Percentiles rank a stretch among this genome's conserved stretches.
Conservation (phyloP, 2,113 vertebrate species). For the Penelope pileata region DNA sequence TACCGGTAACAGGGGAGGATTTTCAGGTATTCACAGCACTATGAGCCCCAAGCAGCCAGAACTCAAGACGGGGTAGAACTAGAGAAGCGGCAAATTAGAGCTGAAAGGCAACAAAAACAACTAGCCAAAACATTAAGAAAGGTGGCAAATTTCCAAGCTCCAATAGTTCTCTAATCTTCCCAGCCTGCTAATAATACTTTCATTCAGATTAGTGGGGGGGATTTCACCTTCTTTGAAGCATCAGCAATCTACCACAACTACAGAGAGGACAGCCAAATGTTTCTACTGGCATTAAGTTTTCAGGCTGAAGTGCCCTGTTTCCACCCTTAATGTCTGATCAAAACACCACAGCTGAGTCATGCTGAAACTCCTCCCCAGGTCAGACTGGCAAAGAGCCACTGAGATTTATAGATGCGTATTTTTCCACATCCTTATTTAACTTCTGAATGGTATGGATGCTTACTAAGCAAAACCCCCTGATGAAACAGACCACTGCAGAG, state of each 20-base stretch:
- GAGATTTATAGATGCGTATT: background rate
- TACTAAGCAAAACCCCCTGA: background rate
- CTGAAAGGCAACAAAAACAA: background rate
- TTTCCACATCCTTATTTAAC: constrained; percentile 16
- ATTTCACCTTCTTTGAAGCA: background rate
- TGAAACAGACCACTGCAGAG: background rate
- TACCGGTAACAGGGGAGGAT: background rate
- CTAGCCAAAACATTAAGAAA: background rate
- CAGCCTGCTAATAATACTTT: background rate
- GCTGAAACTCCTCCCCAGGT: background rate
- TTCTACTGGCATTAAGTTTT: background rate
- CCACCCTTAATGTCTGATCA: background rate
- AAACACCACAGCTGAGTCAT: background rate
- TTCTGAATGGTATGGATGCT: background rate
- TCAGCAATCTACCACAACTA: background rate
- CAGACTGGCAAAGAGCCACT: background rate
- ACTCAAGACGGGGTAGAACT: background rate
- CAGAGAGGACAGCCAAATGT: background rate
- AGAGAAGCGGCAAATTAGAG: background rate
- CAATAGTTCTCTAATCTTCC: background rate
- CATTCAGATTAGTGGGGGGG: background rate
- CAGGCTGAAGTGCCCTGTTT: background rate
- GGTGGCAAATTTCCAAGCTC: background rate
- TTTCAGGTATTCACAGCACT: background rate
- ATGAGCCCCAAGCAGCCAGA: background rate